Percentiles rank a stretch among this genome's conserved stretches.
phyloP scores from a whole-genome alignment of 2,113 vertebrate genomes.

The Microcebus ravelobensis region DNA sequence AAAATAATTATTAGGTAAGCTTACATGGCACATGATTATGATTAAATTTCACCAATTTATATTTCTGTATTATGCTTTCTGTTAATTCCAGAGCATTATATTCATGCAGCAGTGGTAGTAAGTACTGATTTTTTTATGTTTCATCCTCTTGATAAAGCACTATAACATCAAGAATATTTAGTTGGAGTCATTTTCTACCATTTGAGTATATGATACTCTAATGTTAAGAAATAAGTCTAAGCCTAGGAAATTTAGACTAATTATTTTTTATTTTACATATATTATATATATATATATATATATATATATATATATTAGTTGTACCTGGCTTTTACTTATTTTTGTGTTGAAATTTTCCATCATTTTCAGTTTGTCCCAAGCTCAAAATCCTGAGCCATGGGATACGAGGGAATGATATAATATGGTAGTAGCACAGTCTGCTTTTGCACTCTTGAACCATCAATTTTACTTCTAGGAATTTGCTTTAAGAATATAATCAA shows the following conservation, averaged over 20 bases:
- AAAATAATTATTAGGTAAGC: slow-evolving; percentile 60
- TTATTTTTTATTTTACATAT: slow-evolving; percentile 32
- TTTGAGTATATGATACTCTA: slow-evolving; percentile 43
- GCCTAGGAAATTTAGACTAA: slow-evolving; percentile 60
- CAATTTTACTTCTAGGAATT: slow-evolving; percentile 47
- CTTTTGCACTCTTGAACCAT: slow-evolving; percentile 69
- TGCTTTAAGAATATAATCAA: slow-evolving; percentile 31
- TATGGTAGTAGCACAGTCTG: not conserved
- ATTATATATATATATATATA: not conserved
- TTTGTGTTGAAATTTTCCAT: slow-evolving; percentile 38
- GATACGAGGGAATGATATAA: not conserved
- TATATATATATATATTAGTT: not conserved
- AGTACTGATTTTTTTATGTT: slow-evolving; percentile 39
- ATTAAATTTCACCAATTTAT: slow-evolving; percentile 47
- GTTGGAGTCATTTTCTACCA: slow-evolving; percentile 56
- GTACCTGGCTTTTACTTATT: slow-evolving; percentile 35
- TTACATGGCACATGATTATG: slow-evolving; percentile 66
- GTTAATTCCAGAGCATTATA: slow-evolving; percentile 58
- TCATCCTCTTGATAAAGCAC: slow-evolving; percentile 36
- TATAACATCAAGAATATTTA: not conserved
- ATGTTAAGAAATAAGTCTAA: slow-evolving; percentile 59
- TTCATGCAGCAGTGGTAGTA: slow-evolving; percentile 71
- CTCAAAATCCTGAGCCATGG: not conserved
- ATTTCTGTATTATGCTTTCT: slow-evolving; percentile 56
- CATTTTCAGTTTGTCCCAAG: slow-evolving; percentile 43